Percentiles rank a stretch among this genome's conserved stretches.
Evolutionary conservation across 2,797 vertebrate genomes (phyloP).

Genomic region (Anisognathus igniventris): DNA sequence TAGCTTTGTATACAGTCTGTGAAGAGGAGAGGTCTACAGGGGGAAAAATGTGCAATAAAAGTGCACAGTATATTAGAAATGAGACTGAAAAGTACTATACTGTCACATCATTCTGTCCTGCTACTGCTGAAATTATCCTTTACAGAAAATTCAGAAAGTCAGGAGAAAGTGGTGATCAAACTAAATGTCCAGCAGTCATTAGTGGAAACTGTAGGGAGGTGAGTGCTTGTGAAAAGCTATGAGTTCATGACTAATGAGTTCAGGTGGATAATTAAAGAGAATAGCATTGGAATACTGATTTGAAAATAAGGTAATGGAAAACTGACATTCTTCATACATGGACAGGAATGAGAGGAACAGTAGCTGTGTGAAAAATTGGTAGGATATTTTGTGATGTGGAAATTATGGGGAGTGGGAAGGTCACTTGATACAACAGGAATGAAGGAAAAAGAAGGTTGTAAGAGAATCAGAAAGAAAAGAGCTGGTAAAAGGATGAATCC

Average conservation of each 20-base stretch:
- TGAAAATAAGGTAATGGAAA: neutral
- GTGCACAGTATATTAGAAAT: neutral
- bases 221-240: neutral
- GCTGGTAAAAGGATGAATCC: neutral
- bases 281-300: neutral
- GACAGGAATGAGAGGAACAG: neutral
- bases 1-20: neutral
- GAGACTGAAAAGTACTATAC: neutral
- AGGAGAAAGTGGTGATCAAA: neutral
- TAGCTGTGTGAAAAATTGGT: neutral
- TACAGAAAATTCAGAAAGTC: neutral
- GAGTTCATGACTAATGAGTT: neutral
- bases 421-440: neutral
- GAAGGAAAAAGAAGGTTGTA: neutral
- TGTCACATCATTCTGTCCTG: neutral
- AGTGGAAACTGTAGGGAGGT: neutral
- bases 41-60: neutral
- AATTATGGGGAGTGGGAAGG: neutral
- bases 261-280: neutral
- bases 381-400: neutral
- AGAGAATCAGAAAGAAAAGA: neutral
- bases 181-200: neutral
- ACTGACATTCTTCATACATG: neutral
- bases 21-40: neutral
- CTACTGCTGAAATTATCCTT: neutral